A percentile compares a stretch with the other conserved stretches of the same genome.
phyloP scores from a whole-genome alignment of 1,140 invertebrate species.

The Drosophila azteca region DNA sequence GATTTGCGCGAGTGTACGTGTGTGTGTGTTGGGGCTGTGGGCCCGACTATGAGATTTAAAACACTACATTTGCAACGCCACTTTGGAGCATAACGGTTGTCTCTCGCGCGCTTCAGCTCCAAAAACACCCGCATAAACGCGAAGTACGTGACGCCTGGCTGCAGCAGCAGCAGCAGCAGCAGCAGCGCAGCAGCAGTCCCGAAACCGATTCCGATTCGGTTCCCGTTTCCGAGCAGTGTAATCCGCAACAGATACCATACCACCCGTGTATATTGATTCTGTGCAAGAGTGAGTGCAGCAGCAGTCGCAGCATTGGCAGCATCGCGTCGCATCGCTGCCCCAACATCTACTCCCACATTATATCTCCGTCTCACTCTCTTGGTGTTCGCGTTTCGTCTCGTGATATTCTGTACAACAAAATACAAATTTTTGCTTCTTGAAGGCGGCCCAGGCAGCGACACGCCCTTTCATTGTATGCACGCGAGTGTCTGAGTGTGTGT shows the following conservation, averaged over 20 bases:
- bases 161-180: slow-evolving; percentile 38
- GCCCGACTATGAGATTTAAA: slow-evolving; percentile 57
- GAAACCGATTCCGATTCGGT: slow-evolving; percentile 23
- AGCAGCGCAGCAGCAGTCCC: slow-evolving; percentile 29
- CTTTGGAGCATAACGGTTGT: slow-evolving; percentile 74
- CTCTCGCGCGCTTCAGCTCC: slow-evolving; percentile 34
- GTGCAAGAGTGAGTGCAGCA: slow-evolving; percentile 55
- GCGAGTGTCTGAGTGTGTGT: slow-evolving; percentile 7
- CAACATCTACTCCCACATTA: slow-evolving; percentile 12
- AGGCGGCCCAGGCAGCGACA: slow-evolving; percentile 50
- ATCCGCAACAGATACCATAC: slow-evolving; percentile 66
- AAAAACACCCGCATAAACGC: slow-evolving; percentile 32
- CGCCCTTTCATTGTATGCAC: slow-evolving; percentile 43
- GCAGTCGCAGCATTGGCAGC: slow-evolving; percentile 59
- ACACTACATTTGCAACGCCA: slow-evolving; percentile 68
- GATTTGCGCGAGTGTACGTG: slow-evolving; percentile 15
- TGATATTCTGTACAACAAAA: slow-evolving; percentile 61
- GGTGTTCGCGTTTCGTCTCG: slow-evolving; percentile 38
- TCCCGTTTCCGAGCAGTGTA: slow-evolving; percentile 25
- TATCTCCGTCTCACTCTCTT: slow-evolving; percentile 12
- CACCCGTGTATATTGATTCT: slow-evolving; percentile 67
- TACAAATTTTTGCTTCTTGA: slow-evolving; percentile 46
- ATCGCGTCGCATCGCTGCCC: slow-evolving; percentile 7
- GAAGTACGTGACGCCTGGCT: slow-evolving; percentile 31
- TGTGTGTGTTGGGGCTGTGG: slow-evolving; percentile 5